Conservation (phyloP, 2,113 vertebrate genomes). For the Pelobates fuscus region DNA sequence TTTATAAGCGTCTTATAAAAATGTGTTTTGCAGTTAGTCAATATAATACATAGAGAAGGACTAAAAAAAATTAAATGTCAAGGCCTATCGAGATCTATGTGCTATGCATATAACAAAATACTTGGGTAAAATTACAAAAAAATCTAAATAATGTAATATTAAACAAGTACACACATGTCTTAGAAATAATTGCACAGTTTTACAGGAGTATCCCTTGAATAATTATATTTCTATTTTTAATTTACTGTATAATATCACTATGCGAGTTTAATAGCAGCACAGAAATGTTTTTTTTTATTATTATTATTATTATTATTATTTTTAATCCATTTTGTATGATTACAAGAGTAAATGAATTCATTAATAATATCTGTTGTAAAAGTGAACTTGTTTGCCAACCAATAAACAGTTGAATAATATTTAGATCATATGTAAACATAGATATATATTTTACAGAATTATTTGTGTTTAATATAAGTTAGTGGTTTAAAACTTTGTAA, state of each 20-base stretch:
- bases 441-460: too few relatives aligned
- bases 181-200: conserved; percentile 59
- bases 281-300: conserved; percentile 78
- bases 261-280: conserved; percentile 78
- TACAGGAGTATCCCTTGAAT: conserved; percentile 70
- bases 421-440: conserved; percentile 71
- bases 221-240: conserved; percentile 84
- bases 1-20: too few relatives aligned
- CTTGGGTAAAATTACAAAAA: background rate
- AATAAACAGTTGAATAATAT: conserved; percentile 92
- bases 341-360: conserved; percentile 89
- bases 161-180: background rate
- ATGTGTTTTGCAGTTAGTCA: too few relatives aligned
- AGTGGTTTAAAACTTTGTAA: too few relatives aligned
- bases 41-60: too few relatives aligned
- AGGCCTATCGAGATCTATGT: too few relatives aligned
- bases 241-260: conserved; percentile 72
- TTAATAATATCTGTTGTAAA: conserved; percentile 97
- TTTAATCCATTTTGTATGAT: conserved; percentile 90
- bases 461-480: too few relatives aligned
- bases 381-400: conserved; percentile 96
- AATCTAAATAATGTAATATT: conserved; percentile 55
- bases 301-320: conserved; percentile 81
- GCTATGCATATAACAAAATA: too few relatives aligned
- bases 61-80: too few relatives aligned